phyloP scores from a whole-genome alignment of 2,113 vertebrate genomes.

The Limnothrissa miodon region DNA sequence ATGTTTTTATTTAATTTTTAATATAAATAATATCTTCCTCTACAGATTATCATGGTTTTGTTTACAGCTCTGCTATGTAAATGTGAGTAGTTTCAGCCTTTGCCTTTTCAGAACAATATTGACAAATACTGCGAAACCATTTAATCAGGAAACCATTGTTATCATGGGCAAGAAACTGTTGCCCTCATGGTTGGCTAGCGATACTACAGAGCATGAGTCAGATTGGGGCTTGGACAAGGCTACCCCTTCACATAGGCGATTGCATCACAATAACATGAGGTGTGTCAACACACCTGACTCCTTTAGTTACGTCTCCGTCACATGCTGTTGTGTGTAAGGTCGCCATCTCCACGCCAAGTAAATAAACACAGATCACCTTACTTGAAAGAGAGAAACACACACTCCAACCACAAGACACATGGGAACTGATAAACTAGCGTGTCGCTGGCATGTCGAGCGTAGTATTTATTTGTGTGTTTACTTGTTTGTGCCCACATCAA shows the following conservation, averaged over 20 bases:
- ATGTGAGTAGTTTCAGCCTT: too few species aligned
- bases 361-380: constrained; percentile 33
- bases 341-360: constrained; percentile 17
- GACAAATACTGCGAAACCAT: too few species aligned
- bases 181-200: background rate
- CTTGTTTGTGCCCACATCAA: constrained; percentile 23
- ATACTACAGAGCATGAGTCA: background rate
- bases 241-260: constrained; percentile 11
- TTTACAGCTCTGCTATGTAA: too few species aligned
- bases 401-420: background rate
- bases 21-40: too few species aligned
- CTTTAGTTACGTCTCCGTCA: constrained; percentile 24
- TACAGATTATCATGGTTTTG: too few species aligned
- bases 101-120: too few species aligned
- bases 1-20: too few species aligned
- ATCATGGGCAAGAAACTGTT: too few species aligned
- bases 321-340: constrained; percentile 20
- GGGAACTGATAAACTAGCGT: background rate
- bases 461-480: background rate
- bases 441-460: background rate
- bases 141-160: too few species aligned
- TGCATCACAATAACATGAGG: constrained; percentile 34
- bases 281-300: constrained; percentile 26
- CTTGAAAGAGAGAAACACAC: background rate
- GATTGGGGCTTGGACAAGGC: background rate